phyloP scores from a whole-genome alignment of 2,888 invertebrate species.

The Himalopsyche japonica region DNA sequence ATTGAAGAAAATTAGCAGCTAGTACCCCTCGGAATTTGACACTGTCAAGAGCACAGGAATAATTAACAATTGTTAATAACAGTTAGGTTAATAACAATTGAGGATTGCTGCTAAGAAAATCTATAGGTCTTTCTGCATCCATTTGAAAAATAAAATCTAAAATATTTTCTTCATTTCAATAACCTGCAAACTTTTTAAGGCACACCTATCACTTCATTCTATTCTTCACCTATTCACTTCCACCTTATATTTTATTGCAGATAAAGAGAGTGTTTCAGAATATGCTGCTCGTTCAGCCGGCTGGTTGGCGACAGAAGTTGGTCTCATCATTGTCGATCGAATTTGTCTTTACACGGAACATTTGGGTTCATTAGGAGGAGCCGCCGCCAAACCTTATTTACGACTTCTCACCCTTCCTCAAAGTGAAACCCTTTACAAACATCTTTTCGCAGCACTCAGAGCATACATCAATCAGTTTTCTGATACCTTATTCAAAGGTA shows the following conservation, averaged over 20 bases:
- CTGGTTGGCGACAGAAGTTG: slow-evolving; percentile 83
- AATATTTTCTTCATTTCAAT: no score
- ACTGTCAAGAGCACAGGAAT: no score
- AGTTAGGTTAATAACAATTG: no score
- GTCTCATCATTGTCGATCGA: slow-evolving; percentile 84
- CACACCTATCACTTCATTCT: no score
- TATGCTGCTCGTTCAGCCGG: slow-evolving; percentile 54
- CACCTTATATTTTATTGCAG: slow-evolving; percentile 14
- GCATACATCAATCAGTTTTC: slow-evolving; percentile 92
- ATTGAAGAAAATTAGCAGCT: no score
- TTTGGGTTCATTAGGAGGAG: slow-evolving; percentile 76
- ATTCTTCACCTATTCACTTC: no score
- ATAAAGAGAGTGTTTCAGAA: slow-evolving; percentile 45
- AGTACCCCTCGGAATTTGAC: no score
- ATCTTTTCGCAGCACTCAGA: slow-evolving; percentile 88
- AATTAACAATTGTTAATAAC: no score
- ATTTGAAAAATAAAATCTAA: no score
- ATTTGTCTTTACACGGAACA: slow-evolving; percentile 83
- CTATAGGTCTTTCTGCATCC: no score
- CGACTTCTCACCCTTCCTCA: slow-evolving; percentile 87
- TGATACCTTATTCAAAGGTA: slow-evolving; percentile 79
- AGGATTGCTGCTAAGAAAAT: no score
- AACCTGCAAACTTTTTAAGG: no score
- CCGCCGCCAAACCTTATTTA: slow-evolving; percentile 83
- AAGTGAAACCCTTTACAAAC: slow-evolving; percentile 86